Evolutionary conservation across 2,888 invertebrate species (phyloP), one percentile per base, ranked within the genome.

Genomic region (Cremastobaeus sp.): DNA sequence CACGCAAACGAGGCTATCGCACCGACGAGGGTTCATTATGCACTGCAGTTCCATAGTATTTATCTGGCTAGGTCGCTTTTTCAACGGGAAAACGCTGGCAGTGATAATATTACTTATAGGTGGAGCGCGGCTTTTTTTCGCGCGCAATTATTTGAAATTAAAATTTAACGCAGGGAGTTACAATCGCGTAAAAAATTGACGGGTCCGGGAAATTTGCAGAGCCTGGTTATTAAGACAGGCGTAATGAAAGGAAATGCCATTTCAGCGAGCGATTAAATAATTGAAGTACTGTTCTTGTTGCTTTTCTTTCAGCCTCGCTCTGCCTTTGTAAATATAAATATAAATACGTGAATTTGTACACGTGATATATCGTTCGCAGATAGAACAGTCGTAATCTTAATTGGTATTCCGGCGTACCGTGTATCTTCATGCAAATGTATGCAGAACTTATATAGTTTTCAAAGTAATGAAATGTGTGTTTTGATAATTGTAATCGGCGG

Each of bases 1-100:
- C 73, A 73, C 68, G 73, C 73, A 73, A 73, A 68, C 68, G 68
- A 47, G 62, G 62, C 68, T 73, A 73, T 73, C 73, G 66, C 35
- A 47, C 52, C 48, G 43, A 28, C 73, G 35, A 47, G 50, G 55
- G 66, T 73, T 68, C 73, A 73, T 68, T 73, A 66, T 73, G 43
- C 60, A 32, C 73, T 21, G 60, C 55, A 70, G 62, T 70, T 70
- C 54, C 45, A 35, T 20, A 48, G 52, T 15, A 34, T 68, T 68
- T 70, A 70, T 70, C 70, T n/a, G 34, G 41, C 15, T 20, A 37
- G 6, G 50, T 39, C 32, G 54, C 52, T 35, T 54, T 60, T 50
- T 32, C 41, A 34, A 50, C 55, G 35, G 32, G 45, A 20, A 47
- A 50, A 41, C 37, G 48, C 55, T 21, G 37, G 48, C 11, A 15